Percentiles rank a stretch among this genome's conserved stretches.
These are phyloP conservation scores for Siderastrea siderea DNA, from an alignment of 92 coral and sea anemone genomes.

Conservation along the genomic window DNA sequence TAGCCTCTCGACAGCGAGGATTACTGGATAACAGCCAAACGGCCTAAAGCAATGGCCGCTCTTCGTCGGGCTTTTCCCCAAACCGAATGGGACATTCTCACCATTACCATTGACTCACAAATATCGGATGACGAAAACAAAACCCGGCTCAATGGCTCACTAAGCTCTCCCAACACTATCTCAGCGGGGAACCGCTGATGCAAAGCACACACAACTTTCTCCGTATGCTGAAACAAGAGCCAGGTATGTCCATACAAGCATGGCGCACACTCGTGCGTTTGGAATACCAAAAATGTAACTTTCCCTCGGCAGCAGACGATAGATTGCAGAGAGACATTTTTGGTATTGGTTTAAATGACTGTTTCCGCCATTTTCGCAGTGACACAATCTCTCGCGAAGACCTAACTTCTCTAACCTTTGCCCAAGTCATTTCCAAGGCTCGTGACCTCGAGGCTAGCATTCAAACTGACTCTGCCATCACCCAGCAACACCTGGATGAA, in stretches of 20 bases:
- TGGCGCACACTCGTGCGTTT: constrained; percentile 64
- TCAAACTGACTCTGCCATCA: no score
- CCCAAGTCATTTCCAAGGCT: no score
- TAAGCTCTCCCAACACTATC: constrained; percentile 18
- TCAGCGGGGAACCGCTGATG: constrained; percentile 54
- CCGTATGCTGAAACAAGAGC: constrained; percentile 52
- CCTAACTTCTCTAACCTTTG: no score
- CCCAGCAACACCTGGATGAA: no score
- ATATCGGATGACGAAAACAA: neutral
- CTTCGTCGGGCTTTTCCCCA: constrained; percentile 35
- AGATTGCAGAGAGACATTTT: constrained; percentile 58
- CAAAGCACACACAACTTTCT: constrained; percentile 61
- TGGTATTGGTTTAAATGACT: constrained; percentile 68
- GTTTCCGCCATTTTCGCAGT: constrained; percentile 64
- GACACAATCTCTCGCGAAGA: neutral
- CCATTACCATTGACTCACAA: neutral
- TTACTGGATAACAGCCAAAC: constrained; percentile 22
- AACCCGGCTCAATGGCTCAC: constrained; percentile 42
- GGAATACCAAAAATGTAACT: constrained; percentile 65
- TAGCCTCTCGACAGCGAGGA: neutral
- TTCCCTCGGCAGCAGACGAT: constrained; percentile 60
- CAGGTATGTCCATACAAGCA: constrained; percentile 61
- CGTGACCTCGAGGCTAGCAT: no score
- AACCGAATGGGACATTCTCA: constrained; percentile 4
- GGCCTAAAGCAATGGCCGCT: constrained; percentile 26